A percentile compares a stretch with the other conserved stretches of the same genome.
These are phyloP conservation scores for Antechinus flavipes DNA, from an alignment of 2,113 vertebrate genomes.

Conservation along the genomic window DNA sequence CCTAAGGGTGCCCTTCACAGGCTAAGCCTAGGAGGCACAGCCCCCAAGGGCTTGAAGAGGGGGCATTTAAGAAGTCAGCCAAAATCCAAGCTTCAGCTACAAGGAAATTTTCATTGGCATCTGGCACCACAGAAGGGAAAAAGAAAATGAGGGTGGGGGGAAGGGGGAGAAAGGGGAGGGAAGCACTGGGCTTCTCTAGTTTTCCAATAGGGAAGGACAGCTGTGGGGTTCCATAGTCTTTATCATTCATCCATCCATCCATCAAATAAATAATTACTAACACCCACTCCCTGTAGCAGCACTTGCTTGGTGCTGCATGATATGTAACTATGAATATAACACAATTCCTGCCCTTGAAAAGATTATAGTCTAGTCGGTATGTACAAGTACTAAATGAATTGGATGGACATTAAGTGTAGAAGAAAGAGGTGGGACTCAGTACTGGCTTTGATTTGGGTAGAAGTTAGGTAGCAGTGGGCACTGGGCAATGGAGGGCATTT, in stretches of 20 bases:
- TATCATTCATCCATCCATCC: background rate
- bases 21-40: conserved; percentile 61
- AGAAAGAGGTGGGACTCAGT: background rate
- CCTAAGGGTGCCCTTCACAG: conserved; percentile 9
- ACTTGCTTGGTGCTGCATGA: background rate
- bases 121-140: conserved; percentile 50
- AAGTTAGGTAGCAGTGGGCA: background rate
- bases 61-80: conserved; percentile 75
- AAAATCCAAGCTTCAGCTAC: conserved; percentile 70
- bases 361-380: background rate
- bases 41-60: conserved; percentile 63
- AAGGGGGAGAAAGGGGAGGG: conserved; percentile 20
- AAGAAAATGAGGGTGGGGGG: background rate
- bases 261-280: background rate
- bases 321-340: background rate
- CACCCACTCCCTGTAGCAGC: background rate
- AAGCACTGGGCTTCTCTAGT: background rate
- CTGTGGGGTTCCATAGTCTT: background rate
- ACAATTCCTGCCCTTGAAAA: background rate
- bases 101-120: conserved; percentile 31
- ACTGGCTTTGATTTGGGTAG: background rate
- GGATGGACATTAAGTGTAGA: background rate
- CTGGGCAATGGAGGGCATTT: background rate
- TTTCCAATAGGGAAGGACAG: background rate
- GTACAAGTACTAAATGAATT: background rate